A percentile compares a stretch with the other conserved stretches of the same genome.
phyloP scores from a whole-genome alignment of 53 echinoderm and acorn worm species.

The Henricia sp. region DNA sequence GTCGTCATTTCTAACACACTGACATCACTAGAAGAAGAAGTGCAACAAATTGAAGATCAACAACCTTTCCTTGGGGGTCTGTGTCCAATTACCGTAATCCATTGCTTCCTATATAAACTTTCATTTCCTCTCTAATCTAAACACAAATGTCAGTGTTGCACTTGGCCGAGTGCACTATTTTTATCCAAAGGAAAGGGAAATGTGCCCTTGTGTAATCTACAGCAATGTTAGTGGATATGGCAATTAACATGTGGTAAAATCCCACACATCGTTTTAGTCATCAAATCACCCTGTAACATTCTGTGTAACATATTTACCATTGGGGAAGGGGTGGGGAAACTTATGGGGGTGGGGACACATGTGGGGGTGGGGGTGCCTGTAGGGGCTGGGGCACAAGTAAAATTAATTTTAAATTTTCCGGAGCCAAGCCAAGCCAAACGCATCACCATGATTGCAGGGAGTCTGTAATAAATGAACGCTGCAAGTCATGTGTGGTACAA shows the following conservation, averaged over 20 bases:
- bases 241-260: constrained; percentile 8
- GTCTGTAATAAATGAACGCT: too few relatives aligned
- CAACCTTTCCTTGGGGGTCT: background rate
- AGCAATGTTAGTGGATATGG: constrained; percentile 12
- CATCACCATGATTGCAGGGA: background rate
- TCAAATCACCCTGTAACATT: background rate
- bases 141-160: too few relatives aligned
- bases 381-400: background rate
- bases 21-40: too few relatives aligned
- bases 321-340: too few relatives aligned
- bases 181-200: background rate
- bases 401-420: background rate
- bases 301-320: background rate
- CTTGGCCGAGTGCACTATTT: background rate
- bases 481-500: too few relatives aligned
- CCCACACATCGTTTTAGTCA: constrained; percentile 44
- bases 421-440: background rate
- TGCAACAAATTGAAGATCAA: too few relatives aligned
- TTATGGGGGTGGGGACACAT: too few relatives aligned
- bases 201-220: background rate
- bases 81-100: constrained; percentile 7
- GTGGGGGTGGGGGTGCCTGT: background rate
- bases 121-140: background rate
- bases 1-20: too few relatives aligned
- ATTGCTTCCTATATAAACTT: constrained; percentile 27